phyloP scores from a whole-genome alignment of 2,113 vertebrate species.

The Antigone vipio region DNA sequence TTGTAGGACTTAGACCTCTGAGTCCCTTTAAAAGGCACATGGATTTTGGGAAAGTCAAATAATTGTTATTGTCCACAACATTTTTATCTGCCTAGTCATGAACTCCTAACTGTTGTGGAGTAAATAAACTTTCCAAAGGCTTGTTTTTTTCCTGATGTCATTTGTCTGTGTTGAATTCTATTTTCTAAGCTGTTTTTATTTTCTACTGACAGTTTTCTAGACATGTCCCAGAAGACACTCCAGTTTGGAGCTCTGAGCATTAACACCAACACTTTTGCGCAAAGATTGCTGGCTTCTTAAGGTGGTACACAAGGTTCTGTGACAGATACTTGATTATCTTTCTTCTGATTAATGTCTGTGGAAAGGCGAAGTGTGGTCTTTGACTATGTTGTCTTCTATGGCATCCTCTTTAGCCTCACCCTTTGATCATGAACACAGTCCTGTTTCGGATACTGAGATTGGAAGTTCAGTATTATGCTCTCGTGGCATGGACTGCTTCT shows the following conservation, averaged over 20 bases:
- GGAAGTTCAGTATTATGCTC: background rate
- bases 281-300: background rate
- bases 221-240: background rate
- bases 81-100: background rate
- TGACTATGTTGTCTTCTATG: background rate
- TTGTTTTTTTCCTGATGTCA: background rate
- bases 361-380: background rate
- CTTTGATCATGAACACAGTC: background rate
- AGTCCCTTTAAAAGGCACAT: background rate
- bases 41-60: background rate
- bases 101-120: background rate
- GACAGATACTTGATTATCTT: background rate
- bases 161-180: background rate
- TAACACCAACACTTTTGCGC: background rate
- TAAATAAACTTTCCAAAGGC: background rate
- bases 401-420: background rate
- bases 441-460: background rate
- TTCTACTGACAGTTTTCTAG: background rate
- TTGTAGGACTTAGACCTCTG: background rate
- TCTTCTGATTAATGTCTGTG: background rate
- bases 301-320: background rate
- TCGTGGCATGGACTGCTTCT: background rate
- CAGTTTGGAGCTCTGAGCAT: background rate
- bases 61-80: background rate
- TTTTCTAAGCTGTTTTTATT: background rate